Evolutionary conservation across 2,888 invertebrate genomes (phyloP), one percentile per base, ranked within the genome.

Genomic region (Caenorhabditis macrosperma): DNA sequence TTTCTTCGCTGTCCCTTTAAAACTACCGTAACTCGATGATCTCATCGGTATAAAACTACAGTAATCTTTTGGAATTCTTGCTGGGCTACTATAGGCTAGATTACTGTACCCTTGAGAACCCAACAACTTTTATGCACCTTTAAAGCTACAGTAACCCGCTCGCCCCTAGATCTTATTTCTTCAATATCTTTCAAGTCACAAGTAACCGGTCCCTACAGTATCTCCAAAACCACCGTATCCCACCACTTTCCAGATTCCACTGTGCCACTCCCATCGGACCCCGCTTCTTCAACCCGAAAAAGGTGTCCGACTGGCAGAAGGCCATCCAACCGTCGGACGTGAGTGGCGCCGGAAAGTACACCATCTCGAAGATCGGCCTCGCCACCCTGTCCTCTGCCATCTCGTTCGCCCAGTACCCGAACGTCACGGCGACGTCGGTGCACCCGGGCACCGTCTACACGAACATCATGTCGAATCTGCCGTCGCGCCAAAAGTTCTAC

Each of bases 371-470:
- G 48, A 64, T 69, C n/a, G 79, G 69, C n/a, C 57, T 75, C 28
- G 52, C 75, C 20, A 50, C 54, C 7, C 52, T 79, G 20, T 52
- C 79, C 22, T 30, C 54, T 12, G 24, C 35, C 7, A 61, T 79
- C 22, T 66, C 68, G 0, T 24, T 6, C 9, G 3, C 24, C 10
- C 20, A 44, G 5, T 4, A 63, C 38, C 57, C 52, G 4, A 61
- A 61, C n/a, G 69, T 79, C 10, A 79, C 75, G 1, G 75, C 79
- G 7, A 79, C 78, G 0, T 50, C 74, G 2, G 67, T 79, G n/a
- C 78, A 79, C 60, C 78, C 78, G 17, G 78, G 78, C 26, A 63
- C 67, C 22, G 78, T 79, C 50, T 52, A 66, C 52, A 79, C 79
- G 15, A 69, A 69, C 41, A 64, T 79, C 2, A 74, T 75, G 64